A percentile compares a stretch with the other conserved stretches of the same genome.
Evolutionary conservation across 1,140 invertebrate species (phyloP).

Genomic region (Chelonus insularis): DNA sequence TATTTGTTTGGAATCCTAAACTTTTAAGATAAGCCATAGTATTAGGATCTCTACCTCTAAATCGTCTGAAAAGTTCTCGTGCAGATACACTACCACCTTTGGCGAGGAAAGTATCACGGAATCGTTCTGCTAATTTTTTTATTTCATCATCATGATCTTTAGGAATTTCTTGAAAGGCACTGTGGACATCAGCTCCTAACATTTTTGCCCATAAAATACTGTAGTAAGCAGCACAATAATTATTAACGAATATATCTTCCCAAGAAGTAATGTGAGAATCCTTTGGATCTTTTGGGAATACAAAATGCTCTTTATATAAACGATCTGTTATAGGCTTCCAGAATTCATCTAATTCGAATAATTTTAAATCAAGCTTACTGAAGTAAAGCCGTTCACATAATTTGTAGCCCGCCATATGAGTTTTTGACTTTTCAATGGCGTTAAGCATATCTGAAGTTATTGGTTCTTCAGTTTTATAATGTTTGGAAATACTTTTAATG

Average conservation of each 20-base stretch:
- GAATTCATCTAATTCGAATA: conserved; percentile 73
- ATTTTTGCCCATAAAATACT: conserved; percentile 78
- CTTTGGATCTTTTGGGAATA: conserved; percentile 72
- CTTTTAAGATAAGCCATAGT: conserved; percentile 77
- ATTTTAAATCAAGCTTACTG: conserved; percentile 81
- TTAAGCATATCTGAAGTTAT: conserved; percentile 69
- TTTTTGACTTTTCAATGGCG: conserved; percentile 66
- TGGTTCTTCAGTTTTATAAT: conserved; percentile 73
- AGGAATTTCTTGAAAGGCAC: conserved; percentile 75
- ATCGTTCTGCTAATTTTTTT: conserved; percentile 69
- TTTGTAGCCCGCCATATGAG: conserved; percentile 77
- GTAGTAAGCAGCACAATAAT: conserved; percentile 77
- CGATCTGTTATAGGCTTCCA: conserved; percentile 78
- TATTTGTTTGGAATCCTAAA: conserved; percentile 59
- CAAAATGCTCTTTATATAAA: conserved; percentile 78
- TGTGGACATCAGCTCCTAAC: conserved; percentile 87
- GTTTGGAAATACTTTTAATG: conserved; percentile 71
- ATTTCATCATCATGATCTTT: conserved; percentile 55
- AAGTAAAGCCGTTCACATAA: conserved; percentile 82
- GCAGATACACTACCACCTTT: conserved; percentile 78
- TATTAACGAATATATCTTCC: conserved; percentile 70
- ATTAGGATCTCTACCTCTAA: conserved; percentile 88
- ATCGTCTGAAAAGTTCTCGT: conserved; percentile 84
- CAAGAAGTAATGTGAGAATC: conserved; percentile 82
- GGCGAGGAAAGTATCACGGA: conserved; percentile 83